A percentile compares a stretch with the other conserved stretches of the same genome.
Conservation (phyloP, 2,888 invertebrate genomes). For the Mactromeris polynyma region DNA sequence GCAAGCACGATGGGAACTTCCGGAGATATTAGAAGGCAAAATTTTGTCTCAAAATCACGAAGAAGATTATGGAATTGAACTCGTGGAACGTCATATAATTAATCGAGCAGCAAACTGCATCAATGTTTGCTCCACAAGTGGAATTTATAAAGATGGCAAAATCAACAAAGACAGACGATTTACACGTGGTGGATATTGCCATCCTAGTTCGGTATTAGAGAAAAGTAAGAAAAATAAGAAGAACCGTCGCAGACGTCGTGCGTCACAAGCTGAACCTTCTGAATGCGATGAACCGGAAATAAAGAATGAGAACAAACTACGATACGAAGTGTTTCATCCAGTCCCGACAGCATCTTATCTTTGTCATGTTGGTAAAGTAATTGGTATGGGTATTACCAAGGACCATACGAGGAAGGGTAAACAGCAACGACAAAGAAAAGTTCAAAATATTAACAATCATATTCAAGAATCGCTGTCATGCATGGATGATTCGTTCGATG, state of each 20-base stretch:
- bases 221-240: slow-evolving; percentile 8
- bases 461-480: slow-evolving; percentile 41
- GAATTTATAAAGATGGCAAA: slow-evolving; percentile 22
- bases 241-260: slow-evolving; percentile 8
- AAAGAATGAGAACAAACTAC: slow-evolving; percentile 48
- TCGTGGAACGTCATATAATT: slow-evolving; percentile 70
- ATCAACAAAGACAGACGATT: slow-evolving; percentile 29
- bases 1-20: slow-evolving; percentile 77
- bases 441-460: neutral
- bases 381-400: slow-evolving; percentile 42
- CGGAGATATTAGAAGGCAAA: slow-evolving; percentile 69
- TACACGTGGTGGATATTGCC: slow-evolving; percentile 57
- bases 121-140: slow-evolving; percentile 54
- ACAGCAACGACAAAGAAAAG: neutral
- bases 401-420: neutral
- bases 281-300: slow-evolving; percentile 10
- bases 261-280: neutral
- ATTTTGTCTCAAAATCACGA: slow-evolving; percentile 45
- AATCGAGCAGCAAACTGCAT: slow-evolving; percentile 63
- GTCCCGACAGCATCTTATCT: slow-evolving; percentile 69
- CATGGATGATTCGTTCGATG: slow-evolving; percentile 53
- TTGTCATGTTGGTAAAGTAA: slow-evolving; percentile 70
- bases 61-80: slow-evolving; percentile 63
- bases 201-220: slow-evolving; percentile 57
- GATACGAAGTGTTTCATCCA: slow-evolving; percentile 71